Conservation (phyloP, 2,888 invertebrate species). For the Eudemis profundana region DNA sequence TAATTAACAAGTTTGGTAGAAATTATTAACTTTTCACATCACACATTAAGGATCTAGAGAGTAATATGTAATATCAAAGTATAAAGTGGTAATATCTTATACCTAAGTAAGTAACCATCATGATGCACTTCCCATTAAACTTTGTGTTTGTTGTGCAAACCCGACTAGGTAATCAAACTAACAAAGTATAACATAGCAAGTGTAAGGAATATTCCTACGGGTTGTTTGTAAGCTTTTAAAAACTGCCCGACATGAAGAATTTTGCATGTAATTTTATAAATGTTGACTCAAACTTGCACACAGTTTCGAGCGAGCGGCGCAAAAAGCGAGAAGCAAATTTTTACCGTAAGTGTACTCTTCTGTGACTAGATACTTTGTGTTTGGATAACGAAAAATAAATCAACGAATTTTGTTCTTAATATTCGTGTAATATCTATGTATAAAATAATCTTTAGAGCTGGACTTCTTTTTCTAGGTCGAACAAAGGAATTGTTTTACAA, state of each 20-base stretch:
- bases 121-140: too few relatives aligned
- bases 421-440: neutral
- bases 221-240: neutral
- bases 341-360: conserved; percentile 18
- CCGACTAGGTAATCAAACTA: neutral
- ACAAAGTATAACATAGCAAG: neutral
- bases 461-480: too few relatives aligned
- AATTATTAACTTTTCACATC: too few relatives aligned
- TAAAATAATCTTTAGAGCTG: too few relatives aligned
- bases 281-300: conserved; percentile 14
- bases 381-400: neutral
- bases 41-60: too few relatives aligned
- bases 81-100: too few relatives aligned
- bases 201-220: neutral
- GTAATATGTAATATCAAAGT: too few relatives aligned
- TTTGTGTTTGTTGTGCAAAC: neutral
- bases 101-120: too few relatives aligned
- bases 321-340: conserved; percentile 22
- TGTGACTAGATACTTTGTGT: neutral
- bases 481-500: too few relatives aligned
- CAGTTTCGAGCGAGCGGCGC: conserved; percentile 31
- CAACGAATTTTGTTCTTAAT: neutral
- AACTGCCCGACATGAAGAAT: neutral
- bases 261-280: conserved; percentile 16
- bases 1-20: too few relatives aligned